Evolutionary conservation across 2,113 vertebrate genomes (phyloP).

Genomic region (Seriola aureovittata): DNA sequence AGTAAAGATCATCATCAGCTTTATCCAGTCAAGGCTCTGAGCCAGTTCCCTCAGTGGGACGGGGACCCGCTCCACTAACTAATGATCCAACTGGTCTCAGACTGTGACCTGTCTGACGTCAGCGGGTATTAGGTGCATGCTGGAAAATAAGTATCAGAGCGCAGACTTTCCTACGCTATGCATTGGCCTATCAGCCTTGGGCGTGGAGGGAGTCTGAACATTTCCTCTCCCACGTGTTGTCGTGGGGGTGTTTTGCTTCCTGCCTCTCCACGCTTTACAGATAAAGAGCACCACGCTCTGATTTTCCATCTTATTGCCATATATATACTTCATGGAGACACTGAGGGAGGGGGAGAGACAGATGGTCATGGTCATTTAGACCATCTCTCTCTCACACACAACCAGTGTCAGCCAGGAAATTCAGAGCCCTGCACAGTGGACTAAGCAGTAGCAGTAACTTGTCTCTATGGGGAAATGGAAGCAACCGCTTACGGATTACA

Average conservation of each 20-base stretch:
- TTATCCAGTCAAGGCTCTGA: constrained; percentile 10
- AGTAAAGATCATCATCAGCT: constrained; percentile 59
- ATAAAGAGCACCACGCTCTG: constrained; percentile 44
- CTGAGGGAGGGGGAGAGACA: constrained; percentile 49
- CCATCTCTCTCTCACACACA: constrained; percentile 57
- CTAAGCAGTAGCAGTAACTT: constrained; percentile 17
- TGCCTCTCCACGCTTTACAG: constrained; percentile 20
- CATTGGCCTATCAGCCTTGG: constrained; percentile 6
- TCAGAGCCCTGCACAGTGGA: constrained; percentile 47
- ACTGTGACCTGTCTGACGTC: constrained; percentile 22
- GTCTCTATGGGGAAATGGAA: constrained; percentile 40
- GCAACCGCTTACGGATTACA: constrained; percentile 39
- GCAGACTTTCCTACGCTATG: constrained; percentile 17
- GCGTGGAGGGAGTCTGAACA: constrained; percentile 10
- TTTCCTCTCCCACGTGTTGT: constrained; percentile 49
- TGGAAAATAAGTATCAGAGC: constrained; percentile 48
- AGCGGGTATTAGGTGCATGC: constrained; percentile 6
- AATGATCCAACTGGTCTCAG: constrained; percentile 24
- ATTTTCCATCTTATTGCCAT: constrained; percentile 65
- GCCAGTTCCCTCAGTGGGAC: constrained; percentile 21
- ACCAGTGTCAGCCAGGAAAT: constrained; percentile 31
- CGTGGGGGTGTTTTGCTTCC: constrained; percentile 31
- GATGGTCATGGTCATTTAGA: constrained; percentile 59
- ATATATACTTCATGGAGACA: constrained; percentile 65
- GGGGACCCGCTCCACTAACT: background rate